phyloP scores from a whole-genome alignment of 2,113 vertebrate genomes.

The Callorhinus ursinus region DNA sequence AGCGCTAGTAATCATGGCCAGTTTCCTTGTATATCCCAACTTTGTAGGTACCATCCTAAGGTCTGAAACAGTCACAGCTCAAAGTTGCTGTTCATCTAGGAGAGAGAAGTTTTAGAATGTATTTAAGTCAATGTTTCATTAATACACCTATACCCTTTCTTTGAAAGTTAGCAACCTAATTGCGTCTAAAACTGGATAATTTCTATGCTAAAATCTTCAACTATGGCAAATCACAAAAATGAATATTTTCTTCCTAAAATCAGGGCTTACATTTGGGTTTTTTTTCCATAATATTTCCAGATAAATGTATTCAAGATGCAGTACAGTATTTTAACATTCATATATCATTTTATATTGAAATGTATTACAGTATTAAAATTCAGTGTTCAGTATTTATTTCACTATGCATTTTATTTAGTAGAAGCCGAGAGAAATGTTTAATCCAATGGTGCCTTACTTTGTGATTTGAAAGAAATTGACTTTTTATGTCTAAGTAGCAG shows the following conservation, averaged over 20 bases:
- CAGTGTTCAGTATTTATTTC: conserved; percentile 86
- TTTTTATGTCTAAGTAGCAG: conserved; percentile 76
- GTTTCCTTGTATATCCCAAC: neutral
- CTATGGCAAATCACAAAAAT: conserved; percentile 69
- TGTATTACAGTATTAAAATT: conserved; percentile 83
- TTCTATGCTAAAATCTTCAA: conserved; percentile 69
- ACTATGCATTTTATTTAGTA: conserved; percentile 83
- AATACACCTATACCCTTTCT: conserved; percentile 50
- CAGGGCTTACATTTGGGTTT: conserved; percentile 31
- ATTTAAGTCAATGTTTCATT: conserved; percentile 63
- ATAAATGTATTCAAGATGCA: conserved; percentile 80
- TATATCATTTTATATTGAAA: conserved; percentile 83
- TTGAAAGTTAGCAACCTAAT: conserved; percentile 72
- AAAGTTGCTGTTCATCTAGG: conserved; percentile 35
- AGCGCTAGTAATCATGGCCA: neutral
- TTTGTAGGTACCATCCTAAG: conserved; percentile 5
- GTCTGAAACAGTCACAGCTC: conserved; percentile 43
- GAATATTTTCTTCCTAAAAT: conserved; percentile 63
- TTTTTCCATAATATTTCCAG: conserved; percentile 64
- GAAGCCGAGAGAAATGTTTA: conserved; percentile 76
- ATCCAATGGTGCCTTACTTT: conserved; percentile 86
- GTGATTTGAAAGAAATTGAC: conserved; percentile 71
- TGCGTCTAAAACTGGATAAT: conserved; percentile 70
- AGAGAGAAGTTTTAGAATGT: conserved; percentile 40
- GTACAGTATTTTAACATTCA: conserved; percentile 82